Base-by-base conservation (phyloP, 2,888 invertebrate genomes). In the Acleris sparsana region DNA sequence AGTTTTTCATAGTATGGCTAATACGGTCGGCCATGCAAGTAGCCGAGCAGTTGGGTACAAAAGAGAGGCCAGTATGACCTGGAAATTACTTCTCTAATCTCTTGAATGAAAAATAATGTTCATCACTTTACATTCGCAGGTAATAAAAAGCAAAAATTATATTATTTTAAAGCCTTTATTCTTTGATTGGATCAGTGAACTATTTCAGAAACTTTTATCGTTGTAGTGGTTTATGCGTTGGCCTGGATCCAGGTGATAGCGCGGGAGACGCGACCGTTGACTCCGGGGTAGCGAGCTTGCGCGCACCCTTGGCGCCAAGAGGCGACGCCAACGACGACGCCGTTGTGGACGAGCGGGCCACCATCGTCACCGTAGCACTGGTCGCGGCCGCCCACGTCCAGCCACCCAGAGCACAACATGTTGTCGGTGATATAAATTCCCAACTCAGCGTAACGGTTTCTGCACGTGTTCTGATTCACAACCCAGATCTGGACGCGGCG, bases 261-360 rank as follows among this genome's bases (percentile, higher is more conserved):
- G 4, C 73, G 70, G 0, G 80, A 77, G 1, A 84, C 79, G 11
- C 78, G 77, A 20, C 75, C 71, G 65, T 82, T 82, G 52, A 85
- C 80, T 7, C 84, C 80, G 20, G 85, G 85, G 61, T 70, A 83
- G 0, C 67, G 64, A 1, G 79, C 49, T 0, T 63, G 60, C 9
- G 73, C 83, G 48, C 85, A 85, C 1, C 69, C 64, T 2, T 72
- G 11, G 1, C 84, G 79, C 75, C 77, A 84, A 4, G 85, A 85
- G 65, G 75, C 73, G 20, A 84, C 65, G 5, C 85, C 85, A 6
- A 84, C 77, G 13, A 83, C 65, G 9, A 80, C 73, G 18, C 71
- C 64, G 59, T 80, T 79, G 69, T 82, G 80, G 61, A 78, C 63
- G 17, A 84, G 75, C 3, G 85, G 84, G 29, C 83, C 80, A 5